Evolutionary conservation across 2,797 vertebrate species (phyloP), one percentile per base, ranked within the genome.

Genomic region (Eptatretus atami): DNA sequence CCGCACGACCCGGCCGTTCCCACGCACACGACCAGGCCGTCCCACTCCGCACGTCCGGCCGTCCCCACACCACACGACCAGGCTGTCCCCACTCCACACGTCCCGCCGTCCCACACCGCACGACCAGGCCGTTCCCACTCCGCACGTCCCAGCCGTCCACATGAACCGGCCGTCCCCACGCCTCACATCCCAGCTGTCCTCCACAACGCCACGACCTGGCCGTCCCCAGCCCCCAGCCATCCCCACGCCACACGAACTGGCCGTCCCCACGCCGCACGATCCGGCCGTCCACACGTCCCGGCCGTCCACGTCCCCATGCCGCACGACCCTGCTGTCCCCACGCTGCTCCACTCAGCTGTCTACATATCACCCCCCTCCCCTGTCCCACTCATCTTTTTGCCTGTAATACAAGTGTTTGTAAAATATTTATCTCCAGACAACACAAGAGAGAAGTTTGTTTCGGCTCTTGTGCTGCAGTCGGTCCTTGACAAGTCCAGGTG

Each of bases 401-500:
- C 31, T 5, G 31, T 44, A 44, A 44, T 44, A 19, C 6, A 2
- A 1, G 31, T 44, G 31, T 44, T 44, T 8, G 31, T 44, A 44
- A 44, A 44, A 44, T 44, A 44, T 44, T 44, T 44, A 25, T 25
- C 57, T 61, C 57, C 57, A 25, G n/a, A 61, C n/a, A 25, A n/a
- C 12, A 25, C 12, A 25, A 25, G 9, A 12, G n/a, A n/a, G 9
- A 61, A 9, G n/a, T 61, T 15, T 60, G 57, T n/a, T 61, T n/a
- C 19, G 57, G 57, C 9, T n/a, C 25, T n/a, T 61, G 12, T 25
- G 25, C 57, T 61, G 2, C 52, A 6, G 2, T 2, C 3, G 2
- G 73, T 77, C 78, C 81, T 85, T 83, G 77, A 80, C 76, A 65
- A 19, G 11, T 24, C 68, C 76, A 95, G 90, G 94, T 98, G 68